Conservation (phyloP, 2,113 vertebrate genomes). For the Cricetomys ansorgei region DNA sequence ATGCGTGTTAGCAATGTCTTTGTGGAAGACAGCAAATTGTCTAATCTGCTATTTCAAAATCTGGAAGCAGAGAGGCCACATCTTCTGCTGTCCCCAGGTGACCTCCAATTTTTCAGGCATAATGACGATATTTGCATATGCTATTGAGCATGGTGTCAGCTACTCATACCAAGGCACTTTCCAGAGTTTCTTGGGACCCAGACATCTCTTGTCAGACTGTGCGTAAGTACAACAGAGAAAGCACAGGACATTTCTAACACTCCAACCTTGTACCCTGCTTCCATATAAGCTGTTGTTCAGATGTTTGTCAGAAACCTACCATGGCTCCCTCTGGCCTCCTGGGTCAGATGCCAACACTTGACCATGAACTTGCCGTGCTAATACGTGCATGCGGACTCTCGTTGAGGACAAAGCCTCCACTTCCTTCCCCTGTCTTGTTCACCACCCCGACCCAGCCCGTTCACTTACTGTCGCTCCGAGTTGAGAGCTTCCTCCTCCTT, state of each 20-base stretch:
- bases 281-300: background rate
- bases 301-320: slow-evolving; percentile 43
- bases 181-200: background rate
- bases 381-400: fast-evolving
- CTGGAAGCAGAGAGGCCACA: slow-evolving; percentile 55
- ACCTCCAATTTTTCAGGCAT: slow-evolving; percentile 59
- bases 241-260: background rate
- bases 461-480: background rate
- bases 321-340: background rate
- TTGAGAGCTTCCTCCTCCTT: background rate
- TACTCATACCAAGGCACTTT: background rate
- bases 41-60: slow-evolving; percentile 77
- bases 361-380: background rate
- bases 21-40: slow-evolving; percentile 73
- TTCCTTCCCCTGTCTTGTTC: background rate
- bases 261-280: background rate
- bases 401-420: background rate
- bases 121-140: slow-evolving; percentile 61
- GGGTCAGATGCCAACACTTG: background rate
- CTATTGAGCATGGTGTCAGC: slow-evolving; percentile 50
- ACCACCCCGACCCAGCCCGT: no score
- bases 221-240: background rate
- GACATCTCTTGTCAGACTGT: background rate
- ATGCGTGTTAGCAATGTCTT: slow-evolving; percentile 34
- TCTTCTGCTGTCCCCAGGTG: slow-evolving; percentile 65